Base-by-base conservation (phyloP, 2,113 vertebrate genomes). In the Mesoclemmys tuberculata region DNA sequence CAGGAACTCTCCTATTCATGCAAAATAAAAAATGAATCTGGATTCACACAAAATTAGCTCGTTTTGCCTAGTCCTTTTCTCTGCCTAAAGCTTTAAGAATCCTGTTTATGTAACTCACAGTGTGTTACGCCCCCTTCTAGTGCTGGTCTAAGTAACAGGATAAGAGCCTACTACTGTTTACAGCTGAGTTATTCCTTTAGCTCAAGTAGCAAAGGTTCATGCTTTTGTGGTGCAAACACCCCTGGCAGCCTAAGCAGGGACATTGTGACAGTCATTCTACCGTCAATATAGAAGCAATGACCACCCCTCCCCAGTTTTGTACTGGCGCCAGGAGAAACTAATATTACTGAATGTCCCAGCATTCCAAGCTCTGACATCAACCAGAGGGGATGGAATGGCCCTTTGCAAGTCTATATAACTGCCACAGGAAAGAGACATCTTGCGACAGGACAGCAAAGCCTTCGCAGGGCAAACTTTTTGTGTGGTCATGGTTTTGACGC, bases 401-500 rank as follows among this genome's bases (percentile, higher is more conserved):
- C 24, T 29, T 26, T 13, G 11, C 38, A 46, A 77, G 44, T 41
- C 24, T 44, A 38, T 24, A 27, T 27, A 24, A 75, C 71, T 44
- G 24, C 71, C 48, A 29, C 14, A 31, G 48, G 22, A 13, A 78
- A 48, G 48, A 46, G 31, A 12, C 4, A 21, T 22, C 12, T 31
- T 71, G 0, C 0, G 71, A 86, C 71, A 81, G 7, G 9, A 89
- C 58, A 91, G 9, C 51, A 4, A 0, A 48, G 0, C 4, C 35
- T 51, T 48, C 89, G 44, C 8, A 1, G 0, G 52, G 10, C 38
- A 83, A 56, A 74, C 48, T 46, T 75, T 29, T 29, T 48, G 27
- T 77, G 49, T 22, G 6, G 83, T 6, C 21, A 24, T 0, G 0
- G 6, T 14, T n/a, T 68, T n/a, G 16, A 19, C 18, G 61, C 61